Percentiles rank a stretch among this genome's conserved stretches.
Evolutionary conservation across 2,113 vertebrate species (phyloP).

Genomic region (Daboia siamensis): DNA sequence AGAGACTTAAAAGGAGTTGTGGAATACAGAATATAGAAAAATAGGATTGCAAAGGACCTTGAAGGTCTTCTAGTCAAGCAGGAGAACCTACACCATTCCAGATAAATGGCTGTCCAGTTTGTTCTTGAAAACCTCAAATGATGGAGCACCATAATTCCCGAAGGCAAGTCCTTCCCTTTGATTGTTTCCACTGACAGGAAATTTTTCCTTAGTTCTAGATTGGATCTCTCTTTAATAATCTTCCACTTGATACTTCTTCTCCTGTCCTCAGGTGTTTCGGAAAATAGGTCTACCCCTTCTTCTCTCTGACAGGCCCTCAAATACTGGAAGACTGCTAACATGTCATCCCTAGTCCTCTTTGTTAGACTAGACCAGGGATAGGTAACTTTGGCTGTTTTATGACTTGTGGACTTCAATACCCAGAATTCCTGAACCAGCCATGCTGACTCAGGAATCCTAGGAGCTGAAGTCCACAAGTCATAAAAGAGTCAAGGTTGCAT

Average conservation of each 20-base stretch:
- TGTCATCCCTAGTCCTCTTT: too few species aligned
- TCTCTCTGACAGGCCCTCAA: not conserved
- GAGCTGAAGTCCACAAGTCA: too few species aligned
- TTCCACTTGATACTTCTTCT: not conserved
- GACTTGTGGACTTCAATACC: too few species aligned
- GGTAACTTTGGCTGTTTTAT: too few species aligned
- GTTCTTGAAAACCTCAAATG: not conserved
- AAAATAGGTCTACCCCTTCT: not conserved
- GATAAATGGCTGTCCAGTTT: not conserved
- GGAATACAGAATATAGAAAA: not conserved
- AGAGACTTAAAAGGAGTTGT: not conserved
- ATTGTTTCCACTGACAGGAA: not conserved
- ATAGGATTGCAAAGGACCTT: not conserved
- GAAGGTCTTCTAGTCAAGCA: not conserved
- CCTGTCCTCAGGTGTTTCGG: not conserved
- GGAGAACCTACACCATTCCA: not conserved
- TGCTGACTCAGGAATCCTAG: too few species aligned
- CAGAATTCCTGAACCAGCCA: too few species aligned
- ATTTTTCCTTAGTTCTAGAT: not conserved
- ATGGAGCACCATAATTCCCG: too few species aligned
- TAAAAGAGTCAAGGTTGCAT: too few species aligned
- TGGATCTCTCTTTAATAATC: too few species aligned
- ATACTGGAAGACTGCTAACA: not conserved
- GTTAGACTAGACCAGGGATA: too few species aligned
- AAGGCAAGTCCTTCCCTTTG: not conserved